Evolutionary conservation across 1,140 invertebrate species (phyloP).

Genomic region (Zophobas atratus): DNA sequence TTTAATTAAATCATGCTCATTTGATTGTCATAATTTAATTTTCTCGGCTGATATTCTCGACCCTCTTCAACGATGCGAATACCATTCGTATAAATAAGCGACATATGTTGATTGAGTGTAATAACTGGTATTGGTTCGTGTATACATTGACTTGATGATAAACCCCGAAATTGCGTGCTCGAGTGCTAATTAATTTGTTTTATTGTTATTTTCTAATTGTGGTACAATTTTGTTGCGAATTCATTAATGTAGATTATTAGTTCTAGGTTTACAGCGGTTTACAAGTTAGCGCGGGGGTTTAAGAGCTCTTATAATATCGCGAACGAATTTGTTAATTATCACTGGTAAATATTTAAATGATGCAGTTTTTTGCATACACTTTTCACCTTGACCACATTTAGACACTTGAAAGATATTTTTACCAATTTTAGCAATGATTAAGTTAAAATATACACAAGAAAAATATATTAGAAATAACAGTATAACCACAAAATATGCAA

Average conservation of each 20-base stretch:
- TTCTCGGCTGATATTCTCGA: constrained; percentile 25
- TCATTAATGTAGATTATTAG: constrained; percentile 37
- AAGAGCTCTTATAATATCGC: constrained; percentile 24
- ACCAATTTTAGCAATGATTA: no score
- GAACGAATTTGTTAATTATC: background rate
- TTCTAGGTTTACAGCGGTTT: constrained; percentile 27
- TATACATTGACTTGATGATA: constrained; percentile 42
- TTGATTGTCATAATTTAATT: constrained; percentile 43
- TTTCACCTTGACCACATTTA: background rate
- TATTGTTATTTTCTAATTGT: constrained; percentile 43
- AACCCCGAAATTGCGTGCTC: constrained; percentile 32
- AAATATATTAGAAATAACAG: no score
- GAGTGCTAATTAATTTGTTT: constrained; percentile 42
- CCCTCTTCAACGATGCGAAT: constrained; percentile 34
- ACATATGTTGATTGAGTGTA: constrained; percentile 41
- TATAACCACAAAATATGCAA: no score
- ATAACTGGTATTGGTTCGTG: constrained; percentile 29
- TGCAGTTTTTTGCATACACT: background rate
- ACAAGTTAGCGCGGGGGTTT: constrained; percentile 17
- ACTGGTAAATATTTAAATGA: background rate
- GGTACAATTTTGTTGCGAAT: constrained; percentile 11
- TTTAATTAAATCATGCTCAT: constrained; percentile 42
- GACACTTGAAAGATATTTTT: no score
- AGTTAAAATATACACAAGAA: no score
- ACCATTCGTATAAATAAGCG: constrained; percentile 24